These are phyloP conservation scores for Syrmaticus mikado DNA, from an alignment of 2,113 vertebrate species.

Conservation along the genomic window DNA sequence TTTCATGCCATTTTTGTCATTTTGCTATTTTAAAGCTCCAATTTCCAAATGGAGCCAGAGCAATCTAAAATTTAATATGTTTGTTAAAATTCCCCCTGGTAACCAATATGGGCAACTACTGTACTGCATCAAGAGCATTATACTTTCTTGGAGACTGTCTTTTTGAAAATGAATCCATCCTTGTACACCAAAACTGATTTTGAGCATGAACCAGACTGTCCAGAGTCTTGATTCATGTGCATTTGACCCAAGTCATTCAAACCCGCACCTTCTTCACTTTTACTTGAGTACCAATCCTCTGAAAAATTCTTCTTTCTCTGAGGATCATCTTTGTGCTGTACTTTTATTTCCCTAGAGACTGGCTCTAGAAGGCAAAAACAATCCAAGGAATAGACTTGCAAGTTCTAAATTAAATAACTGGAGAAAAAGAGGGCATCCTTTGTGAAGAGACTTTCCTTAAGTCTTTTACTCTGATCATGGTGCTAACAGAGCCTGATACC, in stretches of 20 bases:
- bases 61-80: neutral
- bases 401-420: neutral
- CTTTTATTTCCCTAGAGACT: neutral
- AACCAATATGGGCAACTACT: neutral
- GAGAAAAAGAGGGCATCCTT: neutral
- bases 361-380: neutral
- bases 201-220: neutral
- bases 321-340: neutral
- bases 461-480: neutral
- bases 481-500: neutral
- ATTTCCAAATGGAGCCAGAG: neutral
- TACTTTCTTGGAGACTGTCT: neutral
- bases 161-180: neutral
- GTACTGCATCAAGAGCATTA: neutral
- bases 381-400: neutral
- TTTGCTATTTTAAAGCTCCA: neutral
- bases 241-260: neutral
- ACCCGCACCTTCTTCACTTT: neutral
- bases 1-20: neutral
- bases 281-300: neutral
- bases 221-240: neutral
- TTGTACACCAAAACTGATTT: neutral
- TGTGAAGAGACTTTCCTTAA: neutral
- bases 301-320: neutral
- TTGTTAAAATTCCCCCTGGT: neutral